These are phyloP conservation scores for Drosophila tropicalis DNA, from an alignment of 1,140 invertebrate genomes.

Conservation along the genomic window DNA sequence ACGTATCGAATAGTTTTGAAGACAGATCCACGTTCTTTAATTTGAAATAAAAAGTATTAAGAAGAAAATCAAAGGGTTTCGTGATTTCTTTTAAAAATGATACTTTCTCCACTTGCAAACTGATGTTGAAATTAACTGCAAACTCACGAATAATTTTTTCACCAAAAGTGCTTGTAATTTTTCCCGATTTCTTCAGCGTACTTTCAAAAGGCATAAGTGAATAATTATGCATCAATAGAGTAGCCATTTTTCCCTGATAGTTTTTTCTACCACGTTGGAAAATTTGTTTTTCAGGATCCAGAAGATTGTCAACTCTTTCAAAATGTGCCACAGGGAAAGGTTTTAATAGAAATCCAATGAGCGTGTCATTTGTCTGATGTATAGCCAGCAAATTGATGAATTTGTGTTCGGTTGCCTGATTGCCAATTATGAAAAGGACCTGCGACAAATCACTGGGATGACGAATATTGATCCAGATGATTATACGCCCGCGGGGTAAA, in stretches of 20 bases:
- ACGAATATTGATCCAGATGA: background rate
- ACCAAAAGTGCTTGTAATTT: background rate
- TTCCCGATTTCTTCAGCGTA: background rate
- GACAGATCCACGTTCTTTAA: background rate
- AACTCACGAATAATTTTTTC: background rate
- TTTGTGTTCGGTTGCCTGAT: background rate
- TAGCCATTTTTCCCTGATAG: background rate
- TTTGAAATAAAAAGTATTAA: background rate
- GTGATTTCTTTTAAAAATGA: background rate
- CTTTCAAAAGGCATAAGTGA: background rate
- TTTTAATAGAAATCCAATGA: background rate
- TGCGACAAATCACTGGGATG: background rate
- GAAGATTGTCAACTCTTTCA: background rate
- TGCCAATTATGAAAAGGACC: background rate
- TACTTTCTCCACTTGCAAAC: background rate
- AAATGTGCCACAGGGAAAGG: background rate
- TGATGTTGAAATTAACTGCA: background rate
- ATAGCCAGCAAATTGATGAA: background rate
- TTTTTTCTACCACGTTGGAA: background rate
- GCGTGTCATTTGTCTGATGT: background rate
- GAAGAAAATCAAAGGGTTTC: background rate
- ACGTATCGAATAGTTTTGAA: background rate
- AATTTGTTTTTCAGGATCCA: too few species aligned
- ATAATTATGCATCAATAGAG: background rate
- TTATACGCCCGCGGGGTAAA: background rate